Percentiles rank a stretch among this genome's conserved stretches.
Conservation (phyloP, 92 coral and sea anemone genomes). For the Heliopora coerulea region DNA sequence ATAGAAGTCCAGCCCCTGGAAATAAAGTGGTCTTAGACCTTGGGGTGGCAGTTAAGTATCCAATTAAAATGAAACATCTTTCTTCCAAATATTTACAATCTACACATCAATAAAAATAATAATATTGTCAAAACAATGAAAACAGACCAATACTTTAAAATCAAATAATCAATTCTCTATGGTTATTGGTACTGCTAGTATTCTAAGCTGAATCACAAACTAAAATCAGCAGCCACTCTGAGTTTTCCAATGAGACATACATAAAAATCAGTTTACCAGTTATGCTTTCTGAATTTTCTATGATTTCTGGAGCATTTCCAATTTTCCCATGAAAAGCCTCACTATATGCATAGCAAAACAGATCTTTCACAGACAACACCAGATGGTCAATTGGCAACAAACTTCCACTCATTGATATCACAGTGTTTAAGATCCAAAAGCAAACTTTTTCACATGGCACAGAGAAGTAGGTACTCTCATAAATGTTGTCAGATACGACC, state of each 20-base stretch:
- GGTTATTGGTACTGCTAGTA: too few relatives aligned
- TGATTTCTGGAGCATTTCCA: slow-evolving; percentile 4
- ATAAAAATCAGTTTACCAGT: neutral
- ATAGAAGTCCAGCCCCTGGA: slow-evolving; percentile 55
- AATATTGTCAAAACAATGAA: neutral
- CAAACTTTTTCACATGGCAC: slow-evolving; percentile 33
- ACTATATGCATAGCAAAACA: neutral
- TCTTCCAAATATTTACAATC: slow-evolving; percentile 16
- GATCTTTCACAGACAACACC: slow-evolving; percentile 6
- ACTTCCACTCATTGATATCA: slow-evolving; percentile 11
- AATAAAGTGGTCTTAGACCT: slow-evolving; percentile 36
- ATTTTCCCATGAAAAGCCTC: slow-evolving; percentile 10
- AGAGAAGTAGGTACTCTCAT: neutral
- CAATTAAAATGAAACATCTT: slow-evolving; percentile 51
- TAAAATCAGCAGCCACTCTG: too few relatives aligned
- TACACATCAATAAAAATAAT: neutral
- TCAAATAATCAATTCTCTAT: too few relatives aligned
- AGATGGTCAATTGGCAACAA: neutral
- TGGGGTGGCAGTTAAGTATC: slow-evolving; percentile 58
- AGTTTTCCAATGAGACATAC: too few relatives aligned
- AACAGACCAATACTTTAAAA: neutral
- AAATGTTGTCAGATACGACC: neutral
- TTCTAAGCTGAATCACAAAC: too few relatives aligned
- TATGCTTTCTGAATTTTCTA: neutral
- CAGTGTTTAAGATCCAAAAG: slow-evolving; percentile 7